phyloP scores from a whole-genome alignment of 2,113 vertebrate genomes.

The Dasyornis broadbenti region DNA sequence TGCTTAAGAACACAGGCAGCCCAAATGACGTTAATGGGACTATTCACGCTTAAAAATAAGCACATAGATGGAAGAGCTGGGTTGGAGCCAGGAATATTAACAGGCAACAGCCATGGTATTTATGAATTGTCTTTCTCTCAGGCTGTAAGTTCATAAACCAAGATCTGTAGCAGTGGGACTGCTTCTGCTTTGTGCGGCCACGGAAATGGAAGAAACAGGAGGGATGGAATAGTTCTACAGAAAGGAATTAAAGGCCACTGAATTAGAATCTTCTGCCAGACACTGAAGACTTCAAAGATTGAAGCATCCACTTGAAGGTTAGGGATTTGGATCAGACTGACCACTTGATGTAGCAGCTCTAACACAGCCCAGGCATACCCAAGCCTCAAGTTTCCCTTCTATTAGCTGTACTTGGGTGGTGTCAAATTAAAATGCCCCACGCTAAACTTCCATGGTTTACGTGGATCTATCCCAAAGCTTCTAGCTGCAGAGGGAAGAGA shows the following conservation, averaged over 20 bases:
- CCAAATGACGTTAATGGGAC: constrained; percentile 29
- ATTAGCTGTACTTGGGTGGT: neutral
- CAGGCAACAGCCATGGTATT: neutral
- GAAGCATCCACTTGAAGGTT: neutral
- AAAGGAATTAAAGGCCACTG: neutral
- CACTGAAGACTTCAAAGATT: rapidly evolving
- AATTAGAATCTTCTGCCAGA: neutral
- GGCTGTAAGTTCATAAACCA: neutral
- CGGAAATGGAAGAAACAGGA: neutral
- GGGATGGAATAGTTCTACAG: neutral
- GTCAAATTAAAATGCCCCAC: neutral
- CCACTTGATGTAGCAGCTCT: neutral
- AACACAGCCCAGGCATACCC: neutral
- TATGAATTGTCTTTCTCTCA: neutral
- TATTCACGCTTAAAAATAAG: constrained; percentile 52
- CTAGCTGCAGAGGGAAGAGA: neutral
- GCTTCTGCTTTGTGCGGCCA: neutral
- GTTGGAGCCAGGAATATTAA: constrained; percentile 34
- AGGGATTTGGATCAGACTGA: neutral
- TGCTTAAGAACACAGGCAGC: constrained; percentile 10
- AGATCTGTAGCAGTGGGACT: neutral
- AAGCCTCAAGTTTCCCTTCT: neutral
- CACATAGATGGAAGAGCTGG: constrained; percentile 7
- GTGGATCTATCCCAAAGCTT: neutral
- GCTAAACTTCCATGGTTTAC: neutral